Evolutionary conservation across 2,888 invertebrate genomes (phyloP), one percentile per base, ranked within the genome.

Genomic region (Himalopsyche japonica): DNA sequence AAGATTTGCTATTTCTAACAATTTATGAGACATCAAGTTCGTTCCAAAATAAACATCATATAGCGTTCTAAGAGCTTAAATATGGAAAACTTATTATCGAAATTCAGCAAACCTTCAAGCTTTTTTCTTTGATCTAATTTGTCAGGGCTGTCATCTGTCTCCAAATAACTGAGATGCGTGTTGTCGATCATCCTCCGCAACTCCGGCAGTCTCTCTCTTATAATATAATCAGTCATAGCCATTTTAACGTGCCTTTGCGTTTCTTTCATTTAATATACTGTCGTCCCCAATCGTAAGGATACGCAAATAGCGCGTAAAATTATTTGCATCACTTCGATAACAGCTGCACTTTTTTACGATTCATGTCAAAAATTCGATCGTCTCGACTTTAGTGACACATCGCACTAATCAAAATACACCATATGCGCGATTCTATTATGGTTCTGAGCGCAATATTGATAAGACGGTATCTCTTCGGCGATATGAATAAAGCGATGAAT

Each of bases 121-220:
- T 95, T 95, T 87, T 94, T 94, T 88, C 96, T 93, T 88, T 95
- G 95, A 86, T 95, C 94, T 80, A 97, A 90, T 89, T 97, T 97
- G 88, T 95, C 93, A 18, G 95, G 94, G 89, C 95, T 95, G 89
- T 97, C 96, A 88, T 97, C 97, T 32, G 95, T 95, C 89, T 96
- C 95, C 85, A 97, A 92, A 91, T 96, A 97, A 87, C 93, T 94
- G 91, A 96, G 94, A 91, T 97, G 97, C 81, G 95, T 93, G 87
- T 94, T 93, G 88, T 96, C 94, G 88, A 97, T 95, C 89, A 95
- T 95, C 87, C 93, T 92, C 93, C 95, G 95, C 87, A 97, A 91
- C 88, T 95, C 94, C 86, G 93, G 92, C 89, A 95, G 91, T 89
- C 93, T 92, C 88, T 94, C 94, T 87, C 92, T 91, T 87, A 92